These are phyloP conservation scores for Fragum fragum DNA, from an alignment of 2,888 invertebrate genomes.

Conservation along the genomic window DNA sequence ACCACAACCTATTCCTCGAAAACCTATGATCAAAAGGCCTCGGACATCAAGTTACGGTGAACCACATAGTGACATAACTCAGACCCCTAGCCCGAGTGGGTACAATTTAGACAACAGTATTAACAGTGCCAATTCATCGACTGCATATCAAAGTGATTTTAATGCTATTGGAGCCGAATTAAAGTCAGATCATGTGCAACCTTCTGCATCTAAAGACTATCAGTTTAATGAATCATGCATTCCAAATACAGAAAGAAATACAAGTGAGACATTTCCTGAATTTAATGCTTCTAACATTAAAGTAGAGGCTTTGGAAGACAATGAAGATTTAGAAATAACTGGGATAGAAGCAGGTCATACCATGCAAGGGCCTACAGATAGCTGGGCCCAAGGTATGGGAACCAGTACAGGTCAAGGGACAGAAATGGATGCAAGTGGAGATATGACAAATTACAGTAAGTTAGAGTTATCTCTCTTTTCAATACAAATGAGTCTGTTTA, in stretches of 20 bases:
- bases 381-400: conserved; percentile 42
- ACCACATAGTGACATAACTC: background rate
- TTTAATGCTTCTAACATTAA: conserved; percentile 30
- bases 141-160: background rate
- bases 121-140: background rate
- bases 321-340: conserved; percentile 51
- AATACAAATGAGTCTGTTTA: background rate
- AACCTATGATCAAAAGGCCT: conserved; percentile 15
- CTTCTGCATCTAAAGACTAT: background rate
- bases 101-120: background rate
- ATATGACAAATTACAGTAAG: conserved; percentile 52
- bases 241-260: background rate
- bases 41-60: conserved; percentile 3
- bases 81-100: background rate
- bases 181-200: background rate
- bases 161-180: background rate
- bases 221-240: background rate
- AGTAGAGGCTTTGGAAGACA: conserved; percentile 32
- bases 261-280: background rate
- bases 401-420: conserved; percentile 24
- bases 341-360: conserved; percentile 47
- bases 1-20: conserved; percentile 29
- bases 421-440: conserved; percentile 6
- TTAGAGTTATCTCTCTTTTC: background rate
- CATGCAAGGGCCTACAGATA: conserved; percentile 8